Conservation (phyloP, 2,888 invertebrate species). For the Trissonchulus sp. region DNA sequence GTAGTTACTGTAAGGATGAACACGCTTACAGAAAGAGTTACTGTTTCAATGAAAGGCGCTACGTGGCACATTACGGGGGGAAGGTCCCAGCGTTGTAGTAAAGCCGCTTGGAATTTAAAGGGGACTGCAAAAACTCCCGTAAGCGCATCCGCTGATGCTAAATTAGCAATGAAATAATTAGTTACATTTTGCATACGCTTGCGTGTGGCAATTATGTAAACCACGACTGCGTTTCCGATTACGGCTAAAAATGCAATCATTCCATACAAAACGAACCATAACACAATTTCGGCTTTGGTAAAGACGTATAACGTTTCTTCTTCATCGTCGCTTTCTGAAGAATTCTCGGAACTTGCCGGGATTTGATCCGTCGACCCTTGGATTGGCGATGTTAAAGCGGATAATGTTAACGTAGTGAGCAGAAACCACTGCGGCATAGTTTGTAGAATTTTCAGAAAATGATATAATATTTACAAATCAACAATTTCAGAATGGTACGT, state of each 20-base stretch:
- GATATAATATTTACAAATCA: no score
- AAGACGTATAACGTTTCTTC: slow-evolving; percentile 72
- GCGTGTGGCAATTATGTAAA: slow-evolving; percentile 71
- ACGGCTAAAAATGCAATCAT: slow-evolving; percentile 73
- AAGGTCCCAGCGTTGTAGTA: slow-evolving; percentile 74
- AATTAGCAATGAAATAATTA: slow-evolving; percentile 76
- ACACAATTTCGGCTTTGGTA: slow-evolving; percentile 66
- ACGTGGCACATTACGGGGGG: slow-evolving; percentile 78
- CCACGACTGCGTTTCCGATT: slow-evolving; percentile 74
- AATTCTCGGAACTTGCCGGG: no score
- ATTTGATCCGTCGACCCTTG: no score
- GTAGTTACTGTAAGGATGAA: slow-evolving; percentile 78
- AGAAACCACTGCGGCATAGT: no score
- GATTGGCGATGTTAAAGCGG: no score
- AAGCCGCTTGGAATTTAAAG: slow-evolving; percentile 80
- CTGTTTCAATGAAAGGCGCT: slow-evolving; percentile 75
- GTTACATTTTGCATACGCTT: slow-evolving; percentile 72
- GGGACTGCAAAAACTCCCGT: slow-evolving; percentile 68
- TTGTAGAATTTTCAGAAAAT: no score
- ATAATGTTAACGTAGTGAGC: no score
- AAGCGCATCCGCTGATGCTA: slow-evolving; percentile 67
- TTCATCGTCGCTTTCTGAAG: no score
- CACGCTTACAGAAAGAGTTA: slow-evolving; percentile 78
- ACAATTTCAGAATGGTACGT: no score
- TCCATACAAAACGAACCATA: slow-evolving; percentile 72